Evolutionary conservation across 2,888 invertebrate genomes (phyloP).

Genomic region (Drosophila bunnanda): DNA sequence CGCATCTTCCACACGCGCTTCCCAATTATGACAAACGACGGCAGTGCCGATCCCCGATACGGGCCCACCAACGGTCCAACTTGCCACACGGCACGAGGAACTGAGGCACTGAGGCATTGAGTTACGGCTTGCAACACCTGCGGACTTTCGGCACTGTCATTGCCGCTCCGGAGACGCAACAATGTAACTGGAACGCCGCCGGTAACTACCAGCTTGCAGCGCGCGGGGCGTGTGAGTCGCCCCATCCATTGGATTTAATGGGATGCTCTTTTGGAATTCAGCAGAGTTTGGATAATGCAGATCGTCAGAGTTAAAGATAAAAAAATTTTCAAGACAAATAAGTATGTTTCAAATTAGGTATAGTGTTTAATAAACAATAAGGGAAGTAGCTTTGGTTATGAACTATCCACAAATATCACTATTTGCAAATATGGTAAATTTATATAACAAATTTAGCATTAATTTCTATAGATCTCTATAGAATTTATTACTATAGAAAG

Average conservation of each 20-base stretch:
- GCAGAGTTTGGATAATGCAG: not conserved
- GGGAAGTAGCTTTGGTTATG: not conserved
- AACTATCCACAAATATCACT: too few species aligned
- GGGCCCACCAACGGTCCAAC: constrained; percentile 22
- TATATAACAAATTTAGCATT: too few species aligned
- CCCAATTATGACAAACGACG: constrained; percentile 74
- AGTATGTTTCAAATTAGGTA: not conserved
- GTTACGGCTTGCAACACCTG: constrained; percentile 68
- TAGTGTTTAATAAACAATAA: not conserved
- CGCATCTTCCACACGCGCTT: constrained; percentile 74
- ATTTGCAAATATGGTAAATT: too few species aligned
- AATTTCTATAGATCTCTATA: not conserved
- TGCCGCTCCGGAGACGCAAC: constrained; percentile 47
- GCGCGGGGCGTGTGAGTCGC: not conserved
- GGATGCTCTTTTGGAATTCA: not conserved
- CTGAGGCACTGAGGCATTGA: constrained; percentile 55
- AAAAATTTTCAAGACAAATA: not conserved
- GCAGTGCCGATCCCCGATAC: constrained; percentile 27
- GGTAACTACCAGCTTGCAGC: constrained; percentile 16
- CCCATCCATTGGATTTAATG: not conserved
- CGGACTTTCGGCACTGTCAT: constrained; percentile 57
- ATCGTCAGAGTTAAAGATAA: not conserved
- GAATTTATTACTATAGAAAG: too few species aligned
- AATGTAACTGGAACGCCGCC: constrained; percentile 31
- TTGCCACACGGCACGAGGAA: constrained; percentile 60